Percentiles rank a stretch among this genome's conserved stretches.
Evolutionary conservation across 2,113 vertebrate genomes (phyloP).

Genomic region (Proteles cristata): DNA sequence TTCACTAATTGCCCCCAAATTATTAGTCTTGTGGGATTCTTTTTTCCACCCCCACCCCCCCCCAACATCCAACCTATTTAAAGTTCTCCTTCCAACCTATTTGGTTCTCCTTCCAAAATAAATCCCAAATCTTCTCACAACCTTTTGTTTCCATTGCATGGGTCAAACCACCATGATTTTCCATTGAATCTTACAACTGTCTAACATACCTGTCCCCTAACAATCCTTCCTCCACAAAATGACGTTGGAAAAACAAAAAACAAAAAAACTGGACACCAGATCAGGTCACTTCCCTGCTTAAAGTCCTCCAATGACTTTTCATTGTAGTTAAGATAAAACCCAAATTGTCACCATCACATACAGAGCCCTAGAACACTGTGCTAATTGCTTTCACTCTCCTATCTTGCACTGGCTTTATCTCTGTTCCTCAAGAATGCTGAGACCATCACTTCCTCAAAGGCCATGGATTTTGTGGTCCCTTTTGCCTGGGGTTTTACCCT

Average conservation of each 20-base stretch:
- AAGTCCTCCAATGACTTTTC: not conserved
- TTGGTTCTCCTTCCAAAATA: not conserved
- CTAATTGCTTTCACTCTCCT: not conserved
- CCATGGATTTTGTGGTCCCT: not conserved
- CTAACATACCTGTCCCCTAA: not conserved
- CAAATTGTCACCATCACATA: not conserved
- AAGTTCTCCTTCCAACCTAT: not conserved
- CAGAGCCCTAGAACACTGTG: not conserved
- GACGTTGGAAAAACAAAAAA: not conserved
- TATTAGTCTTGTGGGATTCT: not conserved
- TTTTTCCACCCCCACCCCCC: not conserved
- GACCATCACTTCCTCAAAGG: not conserved
- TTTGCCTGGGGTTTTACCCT: not conserved
- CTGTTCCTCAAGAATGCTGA: not conserved
- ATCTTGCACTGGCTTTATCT: not conserved
- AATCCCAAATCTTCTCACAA: not conserved
- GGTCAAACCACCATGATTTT: not conserved
- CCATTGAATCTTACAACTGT: not conserved
- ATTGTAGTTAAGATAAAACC: not conserved
- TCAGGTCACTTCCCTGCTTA: not conserved
- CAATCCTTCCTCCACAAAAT: not conserved
- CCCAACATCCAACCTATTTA: not conserved
- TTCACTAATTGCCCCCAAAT: not conserved
- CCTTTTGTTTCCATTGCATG: not conserved
- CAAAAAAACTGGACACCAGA: not conserved